Evolutionary conservation across 2,113 vertebrate genomes (phyloP).

Genomic region (Lipophrys pholis): DNA sequence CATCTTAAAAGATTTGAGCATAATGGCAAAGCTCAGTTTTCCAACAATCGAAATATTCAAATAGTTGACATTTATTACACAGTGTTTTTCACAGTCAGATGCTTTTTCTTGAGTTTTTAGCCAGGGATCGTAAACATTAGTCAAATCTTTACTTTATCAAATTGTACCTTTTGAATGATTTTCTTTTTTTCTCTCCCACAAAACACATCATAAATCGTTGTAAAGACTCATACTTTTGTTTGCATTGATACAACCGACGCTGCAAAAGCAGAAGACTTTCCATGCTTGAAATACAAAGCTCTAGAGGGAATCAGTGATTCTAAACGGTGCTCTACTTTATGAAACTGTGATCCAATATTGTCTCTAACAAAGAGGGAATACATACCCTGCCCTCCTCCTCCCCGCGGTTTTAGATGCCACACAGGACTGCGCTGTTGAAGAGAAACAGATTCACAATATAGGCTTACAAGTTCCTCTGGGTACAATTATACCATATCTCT

Average conservation of each 20-base stretch:
- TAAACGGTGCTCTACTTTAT: slow-evolving; percentile 75
- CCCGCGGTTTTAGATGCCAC: slow-evolving; percentile 66
- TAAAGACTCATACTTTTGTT: slow-evolving; percentile 35
- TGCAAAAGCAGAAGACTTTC: slow-evolving; percentile 47
- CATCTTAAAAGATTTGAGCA: no score
- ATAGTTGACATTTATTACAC: no score
- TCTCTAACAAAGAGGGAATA: slow-evolving; percentile 67
- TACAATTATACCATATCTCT: slow-evolving; percentile 74
- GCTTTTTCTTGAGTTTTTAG: no score
- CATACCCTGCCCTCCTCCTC: slow-evolving; percentile 30
- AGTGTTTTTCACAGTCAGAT: no score
- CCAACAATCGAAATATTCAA: no score
- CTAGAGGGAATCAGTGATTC: slow-evolving; percentile 64
- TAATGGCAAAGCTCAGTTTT: no score
- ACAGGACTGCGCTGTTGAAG: slow-evolving; percentile 67
- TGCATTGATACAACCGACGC: slow-evolving; percentile 46
- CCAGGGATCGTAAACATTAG: no score
- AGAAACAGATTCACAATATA: slow-evolving; percentile 76
- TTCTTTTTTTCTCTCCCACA: slow-evolving; percentile 19
- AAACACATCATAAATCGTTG: slow-evolving; percentile 53
- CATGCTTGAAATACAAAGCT: slow-evolving; percentile 63
- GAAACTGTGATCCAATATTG: slow-evolving; percentile 63
- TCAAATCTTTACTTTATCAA: no score
- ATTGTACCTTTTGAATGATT: no score
- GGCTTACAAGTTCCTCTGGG: slow-evolving; percentile 78